These are phyloP conservation scores for Caradrina clavipalpis DNA, from an alignment of 2,888 invertebrate species.

Conservation along the genomic window DNA sequence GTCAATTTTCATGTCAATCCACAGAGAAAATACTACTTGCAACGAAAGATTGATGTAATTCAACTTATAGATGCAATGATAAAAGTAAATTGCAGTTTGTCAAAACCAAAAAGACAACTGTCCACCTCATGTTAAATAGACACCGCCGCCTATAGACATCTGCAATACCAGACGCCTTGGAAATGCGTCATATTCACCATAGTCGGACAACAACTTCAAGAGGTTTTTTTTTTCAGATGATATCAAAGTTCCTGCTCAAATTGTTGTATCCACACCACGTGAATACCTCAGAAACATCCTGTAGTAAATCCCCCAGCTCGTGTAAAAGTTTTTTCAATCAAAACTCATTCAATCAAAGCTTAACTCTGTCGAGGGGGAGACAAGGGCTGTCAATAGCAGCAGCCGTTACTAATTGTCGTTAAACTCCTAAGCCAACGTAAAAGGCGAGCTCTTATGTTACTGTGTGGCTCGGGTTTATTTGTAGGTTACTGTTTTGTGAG, in stretches of 20 bases:
- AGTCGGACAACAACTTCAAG: too few species aligned
- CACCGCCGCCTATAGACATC: too few species aligned
- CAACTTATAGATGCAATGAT: too few species aligned
- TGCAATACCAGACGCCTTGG: too few species aligned
- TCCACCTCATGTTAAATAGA: too few species aligned
- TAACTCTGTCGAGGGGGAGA: conserved; percentile 62
- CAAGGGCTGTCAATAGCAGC: conserved; percentile 69
- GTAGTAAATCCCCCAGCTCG: conserved; percentile 25
- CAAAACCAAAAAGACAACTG: too few species aligned
- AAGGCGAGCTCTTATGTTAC: conserved; percentile 36
- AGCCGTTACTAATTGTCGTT: conserved; percentile 65
- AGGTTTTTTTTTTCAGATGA: too few species aligned
- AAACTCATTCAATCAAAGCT: conserved; percentile 70
- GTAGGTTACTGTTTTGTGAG: conserved; percentile 1
- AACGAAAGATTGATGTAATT: too few species aligned
- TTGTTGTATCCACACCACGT: background rate
- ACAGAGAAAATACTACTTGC: too few species aligned
- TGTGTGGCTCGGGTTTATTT: conserved; percentile 19
- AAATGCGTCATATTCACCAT: too few species aligned
- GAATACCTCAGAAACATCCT: conserved; percentile 17
- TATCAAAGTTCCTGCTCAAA: background rate
- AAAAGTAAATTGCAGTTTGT: background rate
- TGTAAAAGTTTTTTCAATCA: conserved; percentile 69
- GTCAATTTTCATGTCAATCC: too few species aligned
- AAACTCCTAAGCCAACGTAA: conserved; percentile 57